Percentiles rank a stretch among this genome's conserved stretches.
Evolutionary conservation across 1,140 invertebrate species (phyloP).

Genomic region (Cotesia glomerata): DNA sequence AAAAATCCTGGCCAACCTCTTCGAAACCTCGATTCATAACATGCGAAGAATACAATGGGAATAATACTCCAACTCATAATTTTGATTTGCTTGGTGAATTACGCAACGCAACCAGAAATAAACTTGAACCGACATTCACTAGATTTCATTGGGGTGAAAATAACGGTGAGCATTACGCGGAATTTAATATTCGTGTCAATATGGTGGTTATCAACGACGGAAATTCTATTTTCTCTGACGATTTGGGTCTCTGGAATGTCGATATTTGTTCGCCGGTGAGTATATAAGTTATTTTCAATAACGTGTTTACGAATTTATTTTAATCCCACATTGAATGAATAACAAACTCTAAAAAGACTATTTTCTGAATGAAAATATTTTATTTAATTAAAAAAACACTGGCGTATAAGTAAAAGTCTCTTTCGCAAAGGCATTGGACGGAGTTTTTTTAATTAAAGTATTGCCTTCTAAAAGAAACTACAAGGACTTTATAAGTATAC

Average conservation of each 20-base stretch:
- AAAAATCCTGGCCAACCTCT: constrained; percentile 70
- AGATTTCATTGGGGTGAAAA: constrained; percentile 49
- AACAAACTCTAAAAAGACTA: no score
- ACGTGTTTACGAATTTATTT: no score
- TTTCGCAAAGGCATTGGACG: no score
- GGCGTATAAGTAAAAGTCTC: no score
- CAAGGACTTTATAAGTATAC: no score
- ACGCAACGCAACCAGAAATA: constrained; percentile 53
- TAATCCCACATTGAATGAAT: no score
- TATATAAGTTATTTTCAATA: no score
- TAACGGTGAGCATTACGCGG: constrained; percentile 49
- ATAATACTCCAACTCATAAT: constrained; percentile 71
- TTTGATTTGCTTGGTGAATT: constrained; percentile 67
- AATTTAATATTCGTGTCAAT: constrained; percentile 47
- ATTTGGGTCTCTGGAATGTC: constrained; percentile 49
- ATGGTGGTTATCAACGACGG: constrained; percentile 47
- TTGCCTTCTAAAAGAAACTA: no score
- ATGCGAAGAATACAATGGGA: constrained; percentile 78
- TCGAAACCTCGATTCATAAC: constrained; percentile 71
- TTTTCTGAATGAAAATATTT: no score
- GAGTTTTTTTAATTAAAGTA: no score
- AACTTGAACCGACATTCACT: constrained; percentile 46
- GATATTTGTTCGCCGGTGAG: no score
- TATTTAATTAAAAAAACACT: no score
- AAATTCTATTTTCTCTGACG: constrained; percentile 30